Evolutionary conservation across 2,113 vertebrate genomes (phyloP).

Genomic region (Vanacampus margaritifer): DNA sequence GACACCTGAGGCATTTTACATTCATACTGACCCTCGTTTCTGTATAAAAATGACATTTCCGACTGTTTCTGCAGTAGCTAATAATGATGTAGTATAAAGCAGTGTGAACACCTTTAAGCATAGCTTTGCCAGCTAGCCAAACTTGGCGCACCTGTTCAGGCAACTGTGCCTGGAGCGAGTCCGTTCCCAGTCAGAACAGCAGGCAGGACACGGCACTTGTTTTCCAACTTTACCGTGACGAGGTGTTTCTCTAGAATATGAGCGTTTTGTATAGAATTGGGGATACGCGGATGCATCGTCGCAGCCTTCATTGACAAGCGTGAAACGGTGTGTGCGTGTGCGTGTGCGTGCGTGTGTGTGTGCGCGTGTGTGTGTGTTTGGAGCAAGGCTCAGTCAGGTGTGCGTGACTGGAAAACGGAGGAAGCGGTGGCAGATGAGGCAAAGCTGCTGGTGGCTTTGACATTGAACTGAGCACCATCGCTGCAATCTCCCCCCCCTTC

Average conservation of each 20-base stretch:
- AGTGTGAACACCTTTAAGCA: not conserved
- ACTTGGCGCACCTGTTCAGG: not conserved
- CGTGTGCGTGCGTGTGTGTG: not conserved
- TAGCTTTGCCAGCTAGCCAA: not conserved
- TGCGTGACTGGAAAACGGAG: conserved; percentile 72
- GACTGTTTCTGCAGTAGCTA: no score
- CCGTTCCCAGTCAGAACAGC: not conserved
- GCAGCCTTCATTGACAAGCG: not conserved
- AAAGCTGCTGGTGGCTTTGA: conserved; percentile 33
- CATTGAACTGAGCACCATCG: conserved; percentile 30
- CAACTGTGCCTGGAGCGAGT: not conserved
- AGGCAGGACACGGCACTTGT: not conserved
- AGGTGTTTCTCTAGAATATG: not conserved
- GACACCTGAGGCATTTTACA: not conserved
- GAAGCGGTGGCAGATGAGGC: conserved; percentile 36
- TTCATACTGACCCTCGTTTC: not conserved
- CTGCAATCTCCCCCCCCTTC: not conserved
- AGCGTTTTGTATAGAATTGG: not conserved
- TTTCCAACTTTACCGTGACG: no score
- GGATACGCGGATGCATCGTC: not conserved
- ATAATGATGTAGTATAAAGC: not conserved
- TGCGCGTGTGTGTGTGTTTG: conserved; percentile 31
- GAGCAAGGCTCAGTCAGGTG: conserved; percentile 68
- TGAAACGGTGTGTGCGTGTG: not conserved
- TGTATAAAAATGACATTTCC: no score